phyloP scores from a whole-genome alignment of 1,140 invertebrate genomes.

The Drosophila insularis region DNA sequence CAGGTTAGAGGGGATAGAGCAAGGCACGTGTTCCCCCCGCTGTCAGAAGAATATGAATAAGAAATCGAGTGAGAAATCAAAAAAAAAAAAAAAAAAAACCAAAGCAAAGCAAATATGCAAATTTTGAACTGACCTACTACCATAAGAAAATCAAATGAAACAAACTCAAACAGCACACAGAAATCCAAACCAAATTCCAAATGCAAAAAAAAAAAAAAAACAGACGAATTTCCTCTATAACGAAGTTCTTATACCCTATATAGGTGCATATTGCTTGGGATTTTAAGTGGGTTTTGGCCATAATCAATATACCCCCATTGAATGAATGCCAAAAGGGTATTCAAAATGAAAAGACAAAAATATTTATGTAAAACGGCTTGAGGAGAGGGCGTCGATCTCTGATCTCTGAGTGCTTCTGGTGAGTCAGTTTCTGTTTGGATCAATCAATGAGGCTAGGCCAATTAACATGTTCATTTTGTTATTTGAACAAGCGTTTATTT shows the following conservation, averaged over 20 bases:
- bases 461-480: conserved; percentile 64
- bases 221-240: background rate
- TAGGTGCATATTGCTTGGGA: too few relatives aligned
- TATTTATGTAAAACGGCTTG: conserved; percentile 67
- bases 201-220: conserved; percentile 38
- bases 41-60: conserved; percentile 70
- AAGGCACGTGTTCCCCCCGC: conserved; percentile 22
- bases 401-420: background rate
- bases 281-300: too few relatives aligned
- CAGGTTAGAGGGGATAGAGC: conserved; percentile 30
- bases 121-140: conserved; percentile 81
- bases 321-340: conserved; percentile 5
- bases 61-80: conserved; percentile 74
- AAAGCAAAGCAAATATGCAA: conserved; percentile 65
- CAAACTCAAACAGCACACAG: conserved; percentile 31
- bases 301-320: too few relatives aligned
- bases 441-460: conserved; percentile 61
- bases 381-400: conserved; percentile 48
- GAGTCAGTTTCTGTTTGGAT: conserved; percentile 8
- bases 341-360: conserved; percentile 28
- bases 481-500: background rate
- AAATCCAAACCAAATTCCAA: conserved; percentile 47
- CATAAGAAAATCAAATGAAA: conserved; percentile 75
- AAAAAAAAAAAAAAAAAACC: conserved; percentile 40
- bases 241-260: background rate